These are phyloP conservation scores for Galemys pyrenaicus DNA, from an alignment of 2,113 vertebrate genomes.

Conservation along the genomic window DNA sequence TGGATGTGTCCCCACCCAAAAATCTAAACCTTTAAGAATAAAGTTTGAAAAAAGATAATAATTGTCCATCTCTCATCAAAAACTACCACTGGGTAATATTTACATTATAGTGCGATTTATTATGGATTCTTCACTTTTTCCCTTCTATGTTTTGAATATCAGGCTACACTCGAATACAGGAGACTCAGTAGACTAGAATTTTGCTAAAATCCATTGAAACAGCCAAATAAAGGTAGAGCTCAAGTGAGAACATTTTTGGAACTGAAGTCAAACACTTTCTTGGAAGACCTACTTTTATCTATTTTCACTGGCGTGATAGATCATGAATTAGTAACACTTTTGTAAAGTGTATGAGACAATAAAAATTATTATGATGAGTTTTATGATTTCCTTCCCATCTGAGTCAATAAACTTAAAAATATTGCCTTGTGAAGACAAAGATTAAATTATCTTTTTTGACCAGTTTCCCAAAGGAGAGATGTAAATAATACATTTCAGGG, in stretches of 20 bases:
- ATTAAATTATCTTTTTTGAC: neutral
- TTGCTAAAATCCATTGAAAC: neutral
- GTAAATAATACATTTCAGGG: neutral
- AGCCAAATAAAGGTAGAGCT: neutral
- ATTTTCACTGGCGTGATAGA: neutral
- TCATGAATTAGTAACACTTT: neutral
- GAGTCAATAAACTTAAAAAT: slow-evolving; percentile 9
- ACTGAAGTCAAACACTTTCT: neutral
- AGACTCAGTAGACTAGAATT: neutral
- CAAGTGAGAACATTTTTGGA: neutral
- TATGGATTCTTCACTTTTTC: neutral
- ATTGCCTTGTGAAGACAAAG: neutral
- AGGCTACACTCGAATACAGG: neutral
- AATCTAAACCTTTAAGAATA: neutral
- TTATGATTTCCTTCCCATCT: neutral
- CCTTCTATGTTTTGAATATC: neutral
- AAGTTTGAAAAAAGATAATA: neutral
- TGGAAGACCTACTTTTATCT: neutral
- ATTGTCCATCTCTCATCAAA: neutral
- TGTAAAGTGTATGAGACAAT: neutral
- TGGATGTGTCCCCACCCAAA: neutral
- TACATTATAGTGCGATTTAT: neutral
- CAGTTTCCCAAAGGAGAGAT: neutral
- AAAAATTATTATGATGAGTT: slow-evolving; percentile 17
- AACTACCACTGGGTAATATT: neutral